A percentile compares a stretch with the other conserved stretches of the same genome.
phyloP scores from a whole-genome alignment of 2,888 invertebrate genomes.

The Labia minor region DNA sequence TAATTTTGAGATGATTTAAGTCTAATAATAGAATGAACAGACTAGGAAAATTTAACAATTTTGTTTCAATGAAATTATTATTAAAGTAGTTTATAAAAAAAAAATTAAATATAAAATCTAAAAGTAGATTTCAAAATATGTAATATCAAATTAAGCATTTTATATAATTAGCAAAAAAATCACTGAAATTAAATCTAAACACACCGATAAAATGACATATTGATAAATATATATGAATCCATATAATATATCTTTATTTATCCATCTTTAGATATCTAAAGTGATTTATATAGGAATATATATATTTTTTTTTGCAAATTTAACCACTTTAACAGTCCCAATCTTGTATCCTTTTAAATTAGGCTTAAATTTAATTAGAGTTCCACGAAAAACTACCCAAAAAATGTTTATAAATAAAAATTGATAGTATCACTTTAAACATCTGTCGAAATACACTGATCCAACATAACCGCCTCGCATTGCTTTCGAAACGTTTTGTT shows the following conservation, averaged over 20 bases:
- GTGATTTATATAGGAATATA: background rate
- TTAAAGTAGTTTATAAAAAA: background rate
- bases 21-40: too few relatives aligned
- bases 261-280: too few relatives aligned
- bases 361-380: background rate
- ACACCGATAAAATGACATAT: background rate
- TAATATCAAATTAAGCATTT: background rate
- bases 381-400: background rate
- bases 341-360: background rate
- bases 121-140: background rate
- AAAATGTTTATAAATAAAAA: background rate
- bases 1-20: too few relatives aligned
- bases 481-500: slow-evolving; percentile 90
- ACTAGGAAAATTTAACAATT: too few relatives aligned
- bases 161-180: background rate
- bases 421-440: slow-evolving; percentile 67
- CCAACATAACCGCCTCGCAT: slow-evolving; percentile 95
- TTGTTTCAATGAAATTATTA: background rate
- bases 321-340: background rate
- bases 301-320: background rate
- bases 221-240: background rate
- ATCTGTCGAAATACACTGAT: slow-evolving; percentile 87
- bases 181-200: background rate
- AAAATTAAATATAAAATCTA: background rate
- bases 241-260: background rate